These are phyloP conservation scores for Chunga burmeisteri DNA, from an alignment of 2,113 vertebrate genomes.

Conservation along the genomic window DNA sequence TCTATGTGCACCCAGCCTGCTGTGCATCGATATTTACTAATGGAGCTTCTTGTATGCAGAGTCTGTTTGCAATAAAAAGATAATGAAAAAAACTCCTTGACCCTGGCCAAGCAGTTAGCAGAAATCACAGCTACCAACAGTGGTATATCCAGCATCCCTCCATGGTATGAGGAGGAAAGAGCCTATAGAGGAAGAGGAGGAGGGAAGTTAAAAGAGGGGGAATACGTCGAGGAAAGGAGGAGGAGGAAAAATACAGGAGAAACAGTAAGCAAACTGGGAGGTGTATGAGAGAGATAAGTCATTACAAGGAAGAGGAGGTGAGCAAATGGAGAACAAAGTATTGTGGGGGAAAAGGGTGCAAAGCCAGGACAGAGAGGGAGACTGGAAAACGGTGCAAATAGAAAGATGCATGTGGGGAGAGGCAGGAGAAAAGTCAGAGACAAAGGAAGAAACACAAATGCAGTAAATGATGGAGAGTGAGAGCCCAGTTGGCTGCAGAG, in stretches of 20 bases:
- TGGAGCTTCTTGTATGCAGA: conserved; percentile 54
- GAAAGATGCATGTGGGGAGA: not conserved
- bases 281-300: too few relatives aligned
- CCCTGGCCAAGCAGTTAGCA: conserved; percentile 27
- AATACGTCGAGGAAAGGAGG: not conserved
- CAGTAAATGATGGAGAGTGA: not conserved
- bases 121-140: not conserved
- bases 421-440: not conserved
- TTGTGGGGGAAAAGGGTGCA: not conserved
- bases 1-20: conserved; percentile 56
- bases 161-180: not conserved
- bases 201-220: not conserved
- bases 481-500: not conserved
- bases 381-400: not conserved
- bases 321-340: not conserved
- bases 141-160: not conserved
- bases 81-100: conserved; percentile 66
- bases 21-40: conserved; percentile 68
- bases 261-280: not conserved
- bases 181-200: not conserved
- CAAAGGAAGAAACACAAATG: not conserved
- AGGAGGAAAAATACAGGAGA: not conserved
- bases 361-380: not conserved
- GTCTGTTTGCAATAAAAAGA: conserved; percentile 57
- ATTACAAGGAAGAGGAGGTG: not conserved